These are phyloP conservation scores for Geophilus truncorum DNA, from an alignment of 2,888 invertebrate species.

Conservation along the genomic window DNA sequence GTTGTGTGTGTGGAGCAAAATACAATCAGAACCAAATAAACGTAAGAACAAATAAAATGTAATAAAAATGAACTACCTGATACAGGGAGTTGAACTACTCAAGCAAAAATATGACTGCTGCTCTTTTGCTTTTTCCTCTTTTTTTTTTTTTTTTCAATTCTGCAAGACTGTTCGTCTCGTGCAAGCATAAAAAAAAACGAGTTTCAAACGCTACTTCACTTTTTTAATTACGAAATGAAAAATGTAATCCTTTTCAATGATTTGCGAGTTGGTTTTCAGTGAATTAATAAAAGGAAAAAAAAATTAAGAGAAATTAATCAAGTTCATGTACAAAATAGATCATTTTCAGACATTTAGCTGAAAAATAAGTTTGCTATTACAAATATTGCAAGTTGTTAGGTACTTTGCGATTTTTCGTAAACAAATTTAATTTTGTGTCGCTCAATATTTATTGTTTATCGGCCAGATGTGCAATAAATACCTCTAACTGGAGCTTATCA, in stretches of 20 bases:
- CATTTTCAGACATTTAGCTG: background rate
- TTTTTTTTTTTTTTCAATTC: background rate
- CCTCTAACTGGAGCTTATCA: too few species aligned
- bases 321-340: background rate
- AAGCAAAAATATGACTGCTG: background rate
- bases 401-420: too few species aligned
- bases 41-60: background rate
- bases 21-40: background rate
- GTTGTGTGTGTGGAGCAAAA: constrained; percentile 15
- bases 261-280: background rate
- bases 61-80: constrained; percentile 19
- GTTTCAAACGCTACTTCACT: background rate
- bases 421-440: too few species aligned
- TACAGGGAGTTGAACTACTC: constrained; percentile 14
- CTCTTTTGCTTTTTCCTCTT: background rate
- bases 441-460: too few species aligned
- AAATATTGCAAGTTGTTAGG: background rate
- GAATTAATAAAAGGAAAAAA: background rate
- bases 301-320: background rate
- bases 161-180: background rate
- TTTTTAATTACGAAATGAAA: background rate
- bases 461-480: too few species aligned
- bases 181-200: background rate
- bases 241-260: background rate
- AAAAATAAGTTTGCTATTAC: background rate